Base-by-base conservation (phyloP, 1,140 invertebrate species). In the Paracyclopina nana region DNA sequence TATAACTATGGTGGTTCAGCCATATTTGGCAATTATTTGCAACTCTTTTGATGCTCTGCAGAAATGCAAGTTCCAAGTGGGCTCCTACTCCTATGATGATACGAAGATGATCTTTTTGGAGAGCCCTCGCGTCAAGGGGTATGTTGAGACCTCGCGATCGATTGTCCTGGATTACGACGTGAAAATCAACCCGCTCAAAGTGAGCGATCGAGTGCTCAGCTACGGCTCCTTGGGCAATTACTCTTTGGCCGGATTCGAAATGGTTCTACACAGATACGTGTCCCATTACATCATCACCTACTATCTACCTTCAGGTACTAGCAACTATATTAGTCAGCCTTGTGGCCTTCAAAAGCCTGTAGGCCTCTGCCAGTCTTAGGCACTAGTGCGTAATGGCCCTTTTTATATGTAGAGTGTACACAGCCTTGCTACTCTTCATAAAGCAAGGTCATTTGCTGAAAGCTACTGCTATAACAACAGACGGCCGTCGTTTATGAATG, bases 51-150 rank as follows among this genome's bases (percentile, higher is more conserved):
- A 25, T 26, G 14, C 22, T 9, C 14, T 49, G 29, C 14, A 49
- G 46, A 6, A 12, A 6, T 49, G 46, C 26, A 49, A 49, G 16
- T 49, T 49, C 27, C 46, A 49, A 49, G 46, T 49, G 6, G 46
- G 46, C 25, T 49, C 46, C 9, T 49, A 49, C 16, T 49, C 46
- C 9, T 49, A 49, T 18, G 46, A 49, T 8, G 18, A 40, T 26
- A 26, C 46, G 5, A 49, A 49, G 26, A 49, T 49, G 46, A 49
- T 8, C 6, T 49, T 49, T 28, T 14, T n/a, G 5, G 18, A 27
- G 22, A 49, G 18, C 6, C 6, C 11, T 8, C 11, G 22, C 22
- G 43, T 45, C 24, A 11, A 14, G 24, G 43, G 43, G 22, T 45
- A 45, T 25, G 43, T 25, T 12, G 22, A 45, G 22, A 45, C 43